Evolutionary conservation across 1,140 invertebrate genomes (phyloP), one percentile per base, ranked within the genome.

Genomic region (Neodiprion virginianus): DNA sequence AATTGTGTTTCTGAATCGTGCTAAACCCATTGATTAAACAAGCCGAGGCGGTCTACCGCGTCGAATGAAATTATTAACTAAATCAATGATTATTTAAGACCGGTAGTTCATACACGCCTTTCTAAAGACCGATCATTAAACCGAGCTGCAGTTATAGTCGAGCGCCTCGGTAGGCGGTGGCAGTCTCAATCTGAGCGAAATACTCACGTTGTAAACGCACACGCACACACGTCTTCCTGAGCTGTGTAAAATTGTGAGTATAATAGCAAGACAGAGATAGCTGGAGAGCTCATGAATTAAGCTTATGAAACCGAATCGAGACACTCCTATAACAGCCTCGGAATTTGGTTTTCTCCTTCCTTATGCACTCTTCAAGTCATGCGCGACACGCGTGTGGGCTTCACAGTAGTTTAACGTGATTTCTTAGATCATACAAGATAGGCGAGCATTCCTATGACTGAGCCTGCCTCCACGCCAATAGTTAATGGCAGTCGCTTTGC

Each of bases 81-180:
- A 82, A 78, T 80, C 74, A 74, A 79, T 75, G 79, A 79, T 80
- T 77, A 79, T 78, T 79, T 77, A 82, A 83, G 79, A 82, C 77
- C 75, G 71, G 77, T 81, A 76, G 79, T 76, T 28, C 53, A 61
- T 61, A 61, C 53, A 61, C 53, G 53, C 53, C 53, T 61, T 61
- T 61, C 53, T 61, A 61, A 61, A 61, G 53, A 61, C 53, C 53
- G n/a, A 61, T 61, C 53, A 61, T 61, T 61, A 61, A 61, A 12
- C 53, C 53, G 53, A 2, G 28, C 28, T 40, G 11, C 53, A 61
- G 53, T 61, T 61, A 61, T 61, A 61, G n/a, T 17, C 53, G 53
- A 61, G 53, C 11, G 8, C 53, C 53, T 61, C 53, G 53, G 53
- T 61, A 61, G n/a, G 53, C 11, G 53, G 53, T 17, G 28, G 28